Evolutionary conservation across 2,888 invertebrate species (phyloP).

Genomic region (Allygus modestus): DNA sequence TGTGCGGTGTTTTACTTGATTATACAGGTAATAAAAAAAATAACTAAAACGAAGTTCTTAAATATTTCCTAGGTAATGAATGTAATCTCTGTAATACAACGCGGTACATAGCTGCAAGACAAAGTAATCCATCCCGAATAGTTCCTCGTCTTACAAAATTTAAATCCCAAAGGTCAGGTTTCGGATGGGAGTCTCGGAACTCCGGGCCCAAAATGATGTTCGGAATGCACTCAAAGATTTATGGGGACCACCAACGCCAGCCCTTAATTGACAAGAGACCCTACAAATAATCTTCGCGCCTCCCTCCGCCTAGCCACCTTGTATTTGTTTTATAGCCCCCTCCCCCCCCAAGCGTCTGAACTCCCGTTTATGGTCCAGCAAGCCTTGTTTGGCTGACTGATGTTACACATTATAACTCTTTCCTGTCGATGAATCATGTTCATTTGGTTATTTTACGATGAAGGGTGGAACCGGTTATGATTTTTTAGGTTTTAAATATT

Average conservation of each 20-base stretch:
- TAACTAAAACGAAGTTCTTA: too few relatives aligned
- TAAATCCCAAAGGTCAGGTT: slow-evolving; percentile 18
- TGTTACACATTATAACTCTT: background rate
- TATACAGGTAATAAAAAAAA: too few relatives aligned
- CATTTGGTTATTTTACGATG: too few relatives aligned
- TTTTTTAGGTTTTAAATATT: too few relatives aligned
- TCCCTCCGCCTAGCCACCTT: slow-evolving; percentile 14
- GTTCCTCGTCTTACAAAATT: background rate
- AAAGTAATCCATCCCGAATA: background rate
- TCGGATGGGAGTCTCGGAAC: background rate
- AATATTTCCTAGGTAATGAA: too few relatives aligned
- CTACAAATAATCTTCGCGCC: slow-evolving; percentile 58
- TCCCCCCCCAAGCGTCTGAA: background rate
- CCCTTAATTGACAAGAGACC: slow-evolving; percentile 57
- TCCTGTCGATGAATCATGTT: slow-evolving; percentile 15
- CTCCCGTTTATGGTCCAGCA: background rate
- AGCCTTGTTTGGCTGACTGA: background rate
- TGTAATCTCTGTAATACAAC: too few relatives aligned
- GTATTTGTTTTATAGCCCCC: slow-evolving; percentile 50
- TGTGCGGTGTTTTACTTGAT: too few relatives aligned
- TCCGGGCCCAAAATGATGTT: background rate
- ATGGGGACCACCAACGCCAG: slow-evolving; percentile 42
- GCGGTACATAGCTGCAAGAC: too few relatives aligned
- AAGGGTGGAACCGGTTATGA: too few relatives aligned
- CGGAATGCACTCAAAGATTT: slow-evolving; percentile 50